phyloP scores from a whole-genome alignment of 2,797 vertebrate species.

The Etheostoma perlongum region DNA sequence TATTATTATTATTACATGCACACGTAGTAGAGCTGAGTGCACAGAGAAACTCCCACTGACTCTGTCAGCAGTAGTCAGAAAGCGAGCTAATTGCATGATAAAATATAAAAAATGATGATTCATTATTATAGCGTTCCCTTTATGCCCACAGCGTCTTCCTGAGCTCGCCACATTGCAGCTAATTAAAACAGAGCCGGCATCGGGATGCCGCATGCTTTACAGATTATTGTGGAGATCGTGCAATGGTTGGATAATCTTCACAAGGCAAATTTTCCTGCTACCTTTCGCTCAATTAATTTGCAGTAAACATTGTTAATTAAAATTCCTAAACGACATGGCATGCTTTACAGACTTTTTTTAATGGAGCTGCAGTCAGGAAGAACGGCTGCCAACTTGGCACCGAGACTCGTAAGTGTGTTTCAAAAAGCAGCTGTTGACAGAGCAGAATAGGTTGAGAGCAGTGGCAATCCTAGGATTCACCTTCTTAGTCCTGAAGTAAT shows the following conservation, averaged over 20 bases:
- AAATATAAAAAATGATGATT: conserved; percentile 31
- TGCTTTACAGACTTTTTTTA: conserved; percentile 2
- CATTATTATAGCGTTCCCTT: conserved; percentile 31
- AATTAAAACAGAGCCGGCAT: conserved; percentile 45
- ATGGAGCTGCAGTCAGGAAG: not conserved
- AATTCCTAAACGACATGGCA: conserved; percentile 8
- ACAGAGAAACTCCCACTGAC: conserved; percentile 22
- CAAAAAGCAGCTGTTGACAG: not conserved
- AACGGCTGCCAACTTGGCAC: conserved; percentile 4
- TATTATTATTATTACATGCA: too few species aligned
- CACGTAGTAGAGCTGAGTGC: not conserved
- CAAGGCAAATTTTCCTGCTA: not conserved
- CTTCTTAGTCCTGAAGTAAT: too few species aligned
- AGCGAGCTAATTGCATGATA: conserved; percentile 37
- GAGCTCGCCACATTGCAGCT: conserved; percentile 24
- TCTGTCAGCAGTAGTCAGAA: conserved; percentile 30
- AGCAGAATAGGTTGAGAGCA: not conserved
- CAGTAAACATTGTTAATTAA: conserved; percentile 19
- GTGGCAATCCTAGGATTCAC: too few species aligned
- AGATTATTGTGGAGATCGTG: conserved; percentile 13
- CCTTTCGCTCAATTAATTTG: conserved; percentile 14
- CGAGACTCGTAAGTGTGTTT: not conserved
- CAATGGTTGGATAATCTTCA: not conserved
- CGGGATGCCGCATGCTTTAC: conserved; percentile 3
- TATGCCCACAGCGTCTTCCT: conserved; percentile 7